These are phyloP conservation scores for Onthophagus taurus DNA, from an alignment of 1,140 invertebrate genomes.

Conservation along the genomic window DNA sequence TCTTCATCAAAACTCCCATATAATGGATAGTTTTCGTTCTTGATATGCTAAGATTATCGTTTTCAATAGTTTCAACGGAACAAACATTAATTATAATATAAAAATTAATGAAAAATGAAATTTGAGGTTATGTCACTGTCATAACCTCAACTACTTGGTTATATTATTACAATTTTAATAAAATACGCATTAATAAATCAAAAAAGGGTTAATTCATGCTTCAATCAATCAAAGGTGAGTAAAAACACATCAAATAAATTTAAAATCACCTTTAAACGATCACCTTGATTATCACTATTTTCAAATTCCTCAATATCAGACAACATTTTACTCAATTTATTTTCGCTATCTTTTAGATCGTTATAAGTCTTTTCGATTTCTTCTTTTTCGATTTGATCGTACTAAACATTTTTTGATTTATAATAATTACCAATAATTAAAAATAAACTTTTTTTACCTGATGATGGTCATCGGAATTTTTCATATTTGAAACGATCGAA, in stretches of 20 bases:
- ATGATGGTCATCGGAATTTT: conserved; percentile 35
- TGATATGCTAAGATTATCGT: too few relatives aligned
- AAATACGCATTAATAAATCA: too few relatives aligned
- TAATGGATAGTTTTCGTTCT: too few relatives aligned
- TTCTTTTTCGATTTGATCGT: conserved; percentile 25
- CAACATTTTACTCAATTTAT: conserved; percentile 32
- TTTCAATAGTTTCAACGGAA: too few relatives aligned
- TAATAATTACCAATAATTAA: conserved; percentile 3
- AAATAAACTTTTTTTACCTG: conserved; percentile 29
- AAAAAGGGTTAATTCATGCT: too few relatives aligned
- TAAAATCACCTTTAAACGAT: conserved; percentile 19
- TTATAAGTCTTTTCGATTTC: conserved; percentile 31
- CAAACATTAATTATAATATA: not conserved
- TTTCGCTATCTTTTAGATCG: conserved; percentile 35
- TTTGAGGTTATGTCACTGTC: too few relatives aligned
- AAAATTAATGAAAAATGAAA: too few relatives aligned
- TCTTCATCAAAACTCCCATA: too few relatives aligned
- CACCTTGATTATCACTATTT: conserved; percentile 16
- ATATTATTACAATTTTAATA: not conserved
- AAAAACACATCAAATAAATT: not conserved
- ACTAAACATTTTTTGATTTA: conserved; percentile 1
- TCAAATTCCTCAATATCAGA: conserved; percentile 21
- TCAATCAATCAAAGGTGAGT: too few relatives aligned
- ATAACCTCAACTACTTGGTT: too few relatives aligned
- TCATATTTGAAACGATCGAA: conserved; percentile 36